Conservation (phyloP, 1,140 invertebrate genomes). For the Vanessa atalanta region DNA sequence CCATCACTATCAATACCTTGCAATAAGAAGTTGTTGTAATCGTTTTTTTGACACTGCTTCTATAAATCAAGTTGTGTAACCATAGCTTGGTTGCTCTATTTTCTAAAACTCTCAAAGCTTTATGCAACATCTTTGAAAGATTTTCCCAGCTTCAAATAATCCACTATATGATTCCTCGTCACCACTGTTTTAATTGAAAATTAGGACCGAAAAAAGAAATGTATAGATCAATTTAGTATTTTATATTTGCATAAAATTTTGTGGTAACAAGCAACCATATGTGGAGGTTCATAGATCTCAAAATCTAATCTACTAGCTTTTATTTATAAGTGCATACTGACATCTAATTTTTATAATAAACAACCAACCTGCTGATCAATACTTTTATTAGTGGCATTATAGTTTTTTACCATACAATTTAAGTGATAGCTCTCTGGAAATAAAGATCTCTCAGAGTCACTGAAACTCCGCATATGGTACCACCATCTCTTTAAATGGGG, state of each 20-base stretch:
- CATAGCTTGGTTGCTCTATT: constrained; percentile 46
- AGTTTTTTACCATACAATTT: constrained; percentile 47
- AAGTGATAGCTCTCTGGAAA: constrained; percentile 62
- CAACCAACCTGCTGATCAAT: constrained; percentile 73
- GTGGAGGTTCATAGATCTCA: constrained; percentile 53
- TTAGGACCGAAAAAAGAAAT: constrained; percentile 56
- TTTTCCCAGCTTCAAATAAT: constrained; percentile 42
- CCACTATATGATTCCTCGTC: constrained; percentile 65
- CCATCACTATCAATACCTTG: constrained; percentile 57
- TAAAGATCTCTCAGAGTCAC: constrained; percentile 71
- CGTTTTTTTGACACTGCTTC: constrained; percentile 59
- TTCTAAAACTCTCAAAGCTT: constrained; percentile 57
- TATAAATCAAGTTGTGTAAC: constrained; percentile 54
- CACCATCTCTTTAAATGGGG: constrained; percentile 82
- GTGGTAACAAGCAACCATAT: constrained; percentile 72
- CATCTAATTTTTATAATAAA: constrained; percentile 16
- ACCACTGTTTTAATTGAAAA: constrained; percentile 56
- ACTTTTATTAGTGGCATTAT: constrained; percentile 49
- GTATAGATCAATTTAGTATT: constrained; percentile 2
- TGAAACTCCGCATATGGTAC: constrained; percentile 82
- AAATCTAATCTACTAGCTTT: not conserved
- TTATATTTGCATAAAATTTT: constrained; percentile 23
- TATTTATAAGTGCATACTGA: constrained; percentile 7
- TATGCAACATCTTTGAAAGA: constrained; percentile 61
- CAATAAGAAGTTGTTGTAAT: constrained; percentile 68